Evolutionary conservation across 2,797 vertebrate genomes (phyloP), one percentile per base, ranked within the genome.

Genomic region (Sciurus carolinensis): DNA sequence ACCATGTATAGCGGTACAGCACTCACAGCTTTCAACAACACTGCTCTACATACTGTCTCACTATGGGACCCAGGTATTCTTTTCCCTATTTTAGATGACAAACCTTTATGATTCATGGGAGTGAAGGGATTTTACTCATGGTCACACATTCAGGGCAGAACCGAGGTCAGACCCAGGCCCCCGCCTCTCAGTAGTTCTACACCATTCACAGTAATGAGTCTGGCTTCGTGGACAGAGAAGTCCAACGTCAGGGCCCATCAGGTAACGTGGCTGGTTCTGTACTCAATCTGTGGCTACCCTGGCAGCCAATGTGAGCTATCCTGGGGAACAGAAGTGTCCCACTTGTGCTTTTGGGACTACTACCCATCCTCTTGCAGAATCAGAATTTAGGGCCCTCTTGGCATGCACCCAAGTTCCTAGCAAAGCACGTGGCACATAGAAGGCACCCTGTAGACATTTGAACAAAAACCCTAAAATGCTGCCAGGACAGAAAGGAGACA

Each of bases 61-160:
- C 47, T n/a, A 18, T 28, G 52, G 17, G 64, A 67, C 76, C 62
- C 28, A n/a, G 72, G 59, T 76, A 87, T 69, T 36, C 93, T 66
- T 36, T 18, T 33, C 39, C 77, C 73, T 82, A 95, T 84, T 92
- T 87, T 79, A 88, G 62, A 83, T 26, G 36, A 92, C 82, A 81
- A 87, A 47, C 18, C 22, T 12, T 4, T 11, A 7, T 79, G 76
- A 81, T 44, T 90, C 57, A 30, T 64, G 75, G 52, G 84, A 52
- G 17, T 3, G 72, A 52, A 91, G n/a, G 24, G 22, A 67, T 84
- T 72, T 91, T 90, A 69, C 81, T 79, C 66, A 44, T n/a, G 54
- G 72, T 52, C 69, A 44, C 39, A 59, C 42, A 36, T 17, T 66
- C 52, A 52, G 10, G 24, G 42, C 30, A 71, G 33, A 54, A 39